Base-by-base conservation (phyloP, 2,113 vertebrate species). In the Scalopus aquaticus region DNA sequence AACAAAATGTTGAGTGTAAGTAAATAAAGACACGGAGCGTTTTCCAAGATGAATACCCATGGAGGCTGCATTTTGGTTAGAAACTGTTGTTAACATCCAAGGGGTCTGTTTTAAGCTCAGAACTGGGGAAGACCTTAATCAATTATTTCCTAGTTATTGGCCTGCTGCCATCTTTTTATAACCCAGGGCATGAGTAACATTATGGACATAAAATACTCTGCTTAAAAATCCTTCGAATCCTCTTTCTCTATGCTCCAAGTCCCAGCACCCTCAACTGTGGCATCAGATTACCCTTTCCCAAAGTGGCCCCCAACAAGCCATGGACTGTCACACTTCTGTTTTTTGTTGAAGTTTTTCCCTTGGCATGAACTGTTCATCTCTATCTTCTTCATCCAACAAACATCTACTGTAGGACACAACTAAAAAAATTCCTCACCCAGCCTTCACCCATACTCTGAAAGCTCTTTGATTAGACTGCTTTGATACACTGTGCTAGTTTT, bases 11-110 rank as follows among this genome's bases (percentile, higher is more conserved):
- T 35, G 37, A 19, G 6, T 69, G 82, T 2, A 46, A 72, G 54
- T 72, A 90, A 80, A 93, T 83, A 95, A 95, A 44, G n/a, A 96
- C 30, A 91, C 16, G 22, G 80, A 85, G 20, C 49, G 9, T 58
- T 89, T 93, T 93, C 69, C 64, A 60, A 77, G 26, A 83, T 87
- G 37, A 94, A 91, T 54, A 46, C 7, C 28, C 42, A 86, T 19
- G 12, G 64, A 87, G 32, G 26, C 64, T 39, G 74, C 3, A 11
- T 17, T 93, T 91, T 19, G 35, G 26, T 67, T 89, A 95, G 76
- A 80, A 93, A 92, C 79, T 84, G 73, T 69, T 93, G 46, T 37
- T 86, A 78, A 88, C 6, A 30, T 51, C n/a, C 72, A 44, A 91
- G 62, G 77, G 62, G 46, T 37, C 44, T 69, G n/a, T 49, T 92